Evolutionary conservation across 2,888 invertebrate genomes (phyloP), one percentile per base, ranked within the genome.

Genomic region (Parelbella ahira): DNA sequence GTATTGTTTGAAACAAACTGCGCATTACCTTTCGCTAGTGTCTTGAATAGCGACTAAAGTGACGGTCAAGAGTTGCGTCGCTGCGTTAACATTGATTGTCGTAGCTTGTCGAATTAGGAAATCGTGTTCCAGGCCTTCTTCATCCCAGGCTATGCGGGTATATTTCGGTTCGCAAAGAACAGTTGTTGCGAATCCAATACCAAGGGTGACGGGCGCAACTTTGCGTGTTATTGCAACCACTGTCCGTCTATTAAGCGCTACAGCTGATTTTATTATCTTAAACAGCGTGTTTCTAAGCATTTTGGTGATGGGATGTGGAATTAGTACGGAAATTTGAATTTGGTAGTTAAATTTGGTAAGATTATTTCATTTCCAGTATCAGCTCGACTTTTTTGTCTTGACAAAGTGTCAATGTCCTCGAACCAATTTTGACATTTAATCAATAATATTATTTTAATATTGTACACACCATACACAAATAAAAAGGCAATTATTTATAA

Each of bases 31-130:
- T 62, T 88, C 80, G 54, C 86, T 87, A 9, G 87, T 86, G 49
- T 89, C 89, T 55, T 88, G 80, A 51, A 89, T 82, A 34, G 89
- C 89, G n/a, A 88, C 79, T 45, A 88, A 54, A 9, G 88, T 88
- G 7, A 88, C 87, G 2, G 89, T 89, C 3, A 89, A 65, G 2
- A 89, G 70, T 53, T 89, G 89, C 9, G 86, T 88, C 6, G 89
- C 86, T n/a, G 89, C 86, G 54, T 88, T 88, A 1, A 88, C 84
- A 43, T 83, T 88, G 7, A 86, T 76, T 11, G 88, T 88, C 1
- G 88, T 87, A 1, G 89, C 88, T 68, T 89, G 89, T 4, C 81
- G 71, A 37, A 89, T 88, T 32, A 89, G 59, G 56, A 88, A 88
- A 29, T 88, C 88, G 41, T 89, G 89, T 50, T 88, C 87, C 43